Evolutionary conservation across 2,797 vertebrate species (phyloP).

Genomic region (Alcedo quadribrachys): DNA sequence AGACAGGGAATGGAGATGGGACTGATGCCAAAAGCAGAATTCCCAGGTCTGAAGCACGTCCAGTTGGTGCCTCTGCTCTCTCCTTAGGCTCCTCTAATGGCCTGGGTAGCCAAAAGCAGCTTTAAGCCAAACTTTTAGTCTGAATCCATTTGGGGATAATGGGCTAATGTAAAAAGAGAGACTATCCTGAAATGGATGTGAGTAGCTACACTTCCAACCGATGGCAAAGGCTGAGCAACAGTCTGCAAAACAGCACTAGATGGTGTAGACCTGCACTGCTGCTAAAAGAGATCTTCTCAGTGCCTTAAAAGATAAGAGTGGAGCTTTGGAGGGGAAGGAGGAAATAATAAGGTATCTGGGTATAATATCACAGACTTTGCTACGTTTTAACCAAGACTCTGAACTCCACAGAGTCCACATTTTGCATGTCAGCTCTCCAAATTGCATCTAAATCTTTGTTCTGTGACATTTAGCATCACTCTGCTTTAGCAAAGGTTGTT

Average conservation of each 20-base stretch:
- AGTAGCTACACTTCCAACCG: not conserved
- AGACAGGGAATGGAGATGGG: not conserved
- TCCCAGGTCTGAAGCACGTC: not conserved
- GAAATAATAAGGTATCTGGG: not conserved
- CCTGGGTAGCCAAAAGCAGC: not conserved
- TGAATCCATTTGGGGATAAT: not conserved
- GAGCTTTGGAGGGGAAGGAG: not conserved
- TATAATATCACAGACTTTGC: not conserved
- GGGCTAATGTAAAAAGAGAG: not conserved
- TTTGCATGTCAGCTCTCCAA: constrained; percentile 62
- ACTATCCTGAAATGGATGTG: not conserved
- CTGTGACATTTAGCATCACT: constrained; percentile 73
- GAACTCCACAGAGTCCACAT: not conserved
- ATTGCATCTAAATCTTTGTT: constrained; percentile 68
- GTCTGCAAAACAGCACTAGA: not conserved
- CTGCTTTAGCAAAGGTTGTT: constrained; percentile 68
- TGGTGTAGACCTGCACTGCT: not conserved
- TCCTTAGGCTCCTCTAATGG: not conserved
- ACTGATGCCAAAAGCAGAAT: not conserved
- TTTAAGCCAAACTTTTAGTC: not conserved
- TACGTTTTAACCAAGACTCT: not conserved
- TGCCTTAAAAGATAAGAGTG: not conserved
- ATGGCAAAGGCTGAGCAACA: not conserved
- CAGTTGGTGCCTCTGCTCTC: not conserved
- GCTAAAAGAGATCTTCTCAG: not conserved